Percentiles rank a stretch among this genome's conserved stretches.
phyloP scores from a whole-genome alignment of 2,888 invertebrate species.

The Eristalis intricaria region DNA sequence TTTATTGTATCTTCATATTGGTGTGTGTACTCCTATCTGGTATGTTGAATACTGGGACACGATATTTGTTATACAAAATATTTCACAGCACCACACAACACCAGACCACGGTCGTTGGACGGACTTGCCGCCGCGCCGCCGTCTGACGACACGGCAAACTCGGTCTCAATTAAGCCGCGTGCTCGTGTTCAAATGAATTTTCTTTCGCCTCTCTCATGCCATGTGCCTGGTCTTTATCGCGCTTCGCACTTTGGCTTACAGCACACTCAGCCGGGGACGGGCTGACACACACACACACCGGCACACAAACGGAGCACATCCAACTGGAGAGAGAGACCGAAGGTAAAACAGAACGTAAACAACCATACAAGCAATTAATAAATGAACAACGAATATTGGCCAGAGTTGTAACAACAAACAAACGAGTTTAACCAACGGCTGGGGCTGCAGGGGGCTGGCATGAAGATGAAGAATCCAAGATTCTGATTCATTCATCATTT shows the following conservation, averaged over 20 bases:
- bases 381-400: slow-evolving; percentile 59
- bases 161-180: slow-evolving; percentile 69
- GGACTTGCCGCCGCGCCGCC: not conserved
- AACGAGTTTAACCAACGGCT: slow-evolving; percentile 38
- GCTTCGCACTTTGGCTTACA: slow-evolving; percentile 47
- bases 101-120: not conserved
- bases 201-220: slow-evolving; percentile 45
- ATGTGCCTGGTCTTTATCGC: slow-evolving; percentile 59
- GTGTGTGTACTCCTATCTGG: slow-evolving; percentile 33
- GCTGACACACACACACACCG: slow-evolving; percentile 7
- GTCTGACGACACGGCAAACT: slow-evolving; percentile 32
- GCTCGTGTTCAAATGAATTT: slow-evolving; percentile 65
- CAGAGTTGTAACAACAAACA: slow-evolving; percentile 51
- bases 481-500: not conserved
- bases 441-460: not conserved
- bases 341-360: slow-evolving; percentile 63
- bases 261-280: slow-evolving; percentile 35
- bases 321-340: slow-evolving; percentile 1
- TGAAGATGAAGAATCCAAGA: slow-evolving; percentile 30
- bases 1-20: slow-evolving; percentile 55
- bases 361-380: slow-evolving; percentile 67
- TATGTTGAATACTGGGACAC: slow-evolving; percentile 48
- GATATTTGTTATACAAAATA: slow-evolving; percentile 70
- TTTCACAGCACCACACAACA: slow-evolving; percentile 24
- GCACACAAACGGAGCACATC: slow-evolving; percentile 13